Base-by-base conservation (phyloP, 2,888 invertebrate genomes). In the Cistogaster globosa region DNA sequence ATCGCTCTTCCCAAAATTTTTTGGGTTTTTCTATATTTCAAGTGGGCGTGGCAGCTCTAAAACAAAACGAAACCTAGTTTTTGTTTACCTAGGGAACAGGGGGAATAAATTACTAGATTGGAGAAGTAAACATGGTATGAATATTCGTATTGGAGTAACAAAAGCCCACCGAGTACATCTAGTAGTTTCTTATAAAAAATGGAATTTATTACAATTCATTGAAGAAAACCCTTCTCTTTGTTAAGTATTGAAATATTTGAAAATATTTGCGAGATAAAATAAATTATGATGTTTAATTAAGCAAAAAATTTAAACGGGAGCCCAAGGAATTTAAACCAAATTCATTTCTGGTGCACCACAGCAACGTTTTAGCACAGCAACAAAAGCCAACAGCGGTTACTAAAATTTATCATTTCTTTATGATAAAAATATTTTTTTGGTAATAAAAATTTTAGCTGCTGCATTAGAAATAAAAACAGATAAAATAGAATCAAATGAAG, bases 401-500 rank as follows among this genome's bases (percentile, higher is more conserved):
- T n/a, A 68, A 68, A 62, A 53, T 6, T 38, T 53, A 45, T 51
- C n/a, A 9, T 55, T 53, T 53, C 51, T 11, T 1, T n/a, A 48
- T n/a, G 18, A 53, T 62, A 18, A 26, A 20, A 65, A 60, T 32
- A 32, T 32, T 32, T 42, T 74, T 60, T 38, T 36, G 36, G 8
- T 42, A 48, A 65, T 65, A 62, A 68, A 36, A 2, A 51, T 53
- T 55, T 82, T 69, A 51, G 62, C 63, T 71, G 51, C 58, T 51
- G 76, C 60, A 38, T 55, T 4, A 8, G 8, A 65, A 58, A 53
- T 67, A 74, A 36, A 57, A 20, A 38, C 14, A 26, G 67, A 42
- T 26, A 4, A 32, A 58, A 62, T 60, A 36, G 51, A 72, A 62
- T 51, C 1, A 42, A 75, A 83, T 77, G 42, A 36, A 83, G 74